Conservation (phyloP, 2,797 vertebrate species). For the Knipowitschia caucasica region DNA sequence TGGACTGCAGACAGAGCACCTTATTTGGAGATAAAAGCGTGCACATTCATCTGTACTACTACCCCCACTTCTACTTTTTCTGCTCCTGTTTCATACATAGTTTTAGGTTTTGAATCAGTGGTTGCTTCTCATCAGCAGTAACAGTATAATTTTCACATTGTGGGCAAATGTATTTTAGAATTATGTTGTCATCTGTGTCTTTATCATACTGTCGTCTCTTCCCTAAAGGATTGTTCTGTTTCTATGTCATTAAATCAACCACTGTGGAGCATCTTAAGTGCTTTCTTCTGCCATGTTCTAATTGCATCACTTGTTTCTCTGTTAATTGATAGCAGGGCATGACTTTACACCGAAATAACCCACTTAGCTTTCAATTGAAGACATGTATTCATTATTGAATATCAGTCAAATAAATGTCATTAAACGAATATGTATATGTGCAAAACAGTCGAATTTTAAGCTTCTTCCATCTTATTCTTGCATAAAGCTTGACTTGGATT, state of each 20-base stretch:
- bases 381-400: neutral
- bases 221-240: slow-evolving; percentile 3
- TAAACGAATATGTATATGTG: slow-evolving; percentile 6
- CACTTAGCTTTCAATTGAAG: slow-evolving; percentile 5
- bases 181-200: slow-evolving; percentile 11
- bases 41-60: slow-evolving; percentile 33
- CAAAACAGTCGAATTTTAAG: slow-evolving; percentile 13
- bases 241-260: slow-evolving; percentile 30
- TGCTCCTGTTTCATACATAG: slow-evolving; percentile 14
- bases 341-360: slow-evolving; percentile 13
- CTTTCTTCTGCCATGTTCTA: slow-evolving; percentile 3
- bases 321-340: slow-evolving; percentile 6
- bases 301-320: slow-evolving; percentile 15
- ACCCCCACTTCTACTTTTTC: slow-evolving; percentile 25
- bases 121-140: neutral
- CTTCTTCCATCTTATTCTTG: slow-evolving; percentile 12
- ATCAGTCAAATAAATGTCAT: neutral
- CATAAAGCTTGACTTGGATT: slow-evolving; percentile 45
- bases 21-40: slow-evolving; percentile 73
- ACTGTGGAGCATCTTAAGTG: slow-evolving; percentile 26
- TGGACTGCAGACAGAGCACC: slow-evolving; percentile 63
- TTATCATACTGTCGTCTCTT: slow-evolving; percentile 13
- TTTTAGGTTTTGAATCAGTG: slow-evolving; percentile 31
- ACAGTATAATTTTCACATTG: slow-evolving; percentile 26
- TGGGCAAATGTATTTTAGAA: slow-evolving; percentile 18